Evolutionary conservation across 2,797 vertebrate species (phyloP), one percentile per base, ranked within the genome.

Genomic region (Lacerta viridis): DNA sequence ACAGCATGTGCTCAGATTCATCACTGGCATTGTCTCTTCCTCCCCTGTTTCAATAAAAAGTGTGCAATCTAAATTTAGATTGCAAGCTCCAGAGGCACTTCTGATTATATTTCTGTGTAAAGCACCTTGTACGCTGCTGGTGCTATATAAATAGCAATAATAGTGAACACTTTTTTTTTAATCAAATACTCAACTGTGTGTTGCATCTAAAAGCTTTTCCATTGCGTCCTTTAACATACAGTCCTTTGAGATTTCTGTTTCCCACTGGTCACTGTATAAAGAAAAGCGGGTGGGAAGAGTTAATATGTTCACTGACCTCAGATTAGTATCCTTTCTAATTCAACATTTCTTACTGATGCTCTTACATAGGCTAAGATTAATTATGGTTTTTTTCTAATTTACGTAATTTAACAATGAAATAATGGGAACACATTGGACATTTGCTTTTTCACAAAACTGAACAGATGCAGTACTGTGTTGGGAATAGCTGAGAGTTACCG

Each of bases 271-370:
- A 84, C 3, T 59, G 18, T 5, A 25, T 25, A 36, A 86, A 81
- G 10, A 66, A n/a, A 3, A 43, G n/a, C 15, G 3, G 50, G 13
- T 55, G 50, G 39, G 5, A 8, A 20, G 7, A 71, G 83, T 66
- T 61, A 74, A 76, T 27, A 23, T 76, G 87, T 27, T 41, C 23
- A 36, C 0, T 89, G 36, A 5, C 1, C 83, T 6, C 75, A 86
- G 80, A 84, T 78, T 17, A 55, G 78, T 87, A 87, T 87, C 81
- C 9, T 82, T 4, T 87, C 68, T 66, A 88, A 78, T 20, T 90
- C 86, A 36, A 81, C 64, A 78, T 55, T 66, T 78, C 29, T 84
- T 27, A 33, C 36, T 13, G 8, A 46, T 90, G 10, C 3, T 75
- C 59, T 7, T 87, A 68, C 69, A 13, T 91, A 3, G 3, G 25